Evolutionary conservation across 2,797 vertebrate species (phyloP).

Genomic region (Tolypeutes matacus): DNA sequence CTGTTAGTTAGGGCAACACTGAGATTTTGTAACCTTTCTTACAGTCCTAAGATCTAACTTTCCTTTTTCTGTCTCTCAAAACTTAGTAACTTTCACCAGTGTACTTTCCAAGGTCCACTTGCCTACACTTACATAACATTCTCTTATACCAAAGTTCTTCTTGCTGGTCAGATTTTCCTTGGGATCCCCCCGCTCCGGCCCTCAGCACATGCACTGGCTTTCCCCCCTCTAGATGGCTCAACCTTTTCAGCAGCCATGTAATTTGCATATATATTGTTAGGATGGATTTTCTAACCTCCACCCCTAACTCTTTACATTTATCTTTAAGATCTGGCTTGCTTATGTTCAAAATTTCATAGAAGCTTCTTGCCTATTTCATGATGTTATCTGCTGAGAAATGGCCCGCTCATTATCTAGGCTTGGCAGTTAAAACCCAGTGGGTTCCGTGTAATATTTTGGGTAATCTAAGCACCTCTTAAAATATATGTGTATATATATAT

Average conservation of each 20-base stretch:
- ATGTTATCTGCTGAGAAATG: slow-evolving; percentile 26
- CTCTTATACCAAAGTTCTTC: neutral
- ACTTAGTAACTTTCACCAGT: neutral
- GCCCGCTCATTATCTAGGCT: neutral
- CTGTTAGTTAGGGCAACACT: neutral
- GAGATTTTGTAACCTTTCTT: neutral
- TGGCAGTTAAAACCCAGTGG: neutral
- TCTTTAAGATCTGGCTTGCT: neutral
- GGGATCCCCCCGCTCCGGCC: neutral
- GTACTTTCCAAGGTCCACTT: neutral
- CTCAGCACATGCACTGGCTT: neutral
- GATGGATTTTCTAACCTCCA: slow-evolving; percentile 5
- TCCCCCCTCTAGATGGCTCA: neutral
- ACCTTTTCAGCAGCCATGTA: slow-evolving; percentile 1
- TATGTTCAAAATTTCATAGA: slow-evolving; percentile 17
- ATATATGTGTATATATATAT: too few species aligned
- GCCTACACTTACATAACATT: neutral
- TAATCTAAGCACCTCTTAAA: too few species aligned
- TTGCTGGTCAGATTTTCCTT: neutral
- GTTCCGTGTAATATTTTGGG: too few species aligned
- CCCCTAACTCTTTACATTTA: neutral
- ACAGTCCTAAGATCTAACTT: neutral
- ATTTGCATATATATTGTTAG: neutral
- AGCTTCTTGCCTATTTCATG: neutral
- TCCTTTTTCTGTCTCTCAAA: neutral